Base-by-base conservation (phyloP, 1,140 invertebrate species). In the Zaprionus capensis region DNA sequence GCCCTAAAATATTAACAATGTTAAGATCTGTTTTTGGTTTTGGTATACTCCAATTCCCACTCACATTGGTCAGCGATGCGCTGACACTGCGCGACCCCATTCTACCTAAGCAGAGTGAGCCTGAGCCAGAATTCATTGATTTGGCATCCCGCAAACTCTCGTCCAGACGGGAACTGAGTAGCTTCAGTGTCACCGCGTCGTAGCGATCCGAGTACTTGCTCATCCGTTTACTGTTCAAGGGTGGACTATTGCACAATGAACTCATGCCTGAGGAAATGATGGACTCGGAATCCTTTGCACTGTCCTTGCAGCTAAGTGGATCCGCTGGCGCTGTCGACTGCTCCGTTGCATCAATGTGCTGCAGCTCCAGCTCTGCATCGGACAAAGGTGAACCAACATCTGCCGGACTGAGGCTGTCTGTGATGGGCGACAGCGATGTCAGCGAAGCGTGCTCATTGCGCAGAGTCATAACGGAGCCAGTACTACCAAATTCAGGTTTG, bases 1-100 rank as follows among this genome's bases (percentile, higher is more conserved):
- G 31, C 95, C 95, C 96, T 96, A 91, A 3, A 78, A 78, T 22
- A 31, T 12, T 22, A 55, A 5, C 1, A 46, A 38, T 15, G 20
- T 15, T 31, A 15, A 26, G 9, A 46, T n/a, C 11, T 20, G 28
- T 66, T 11, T 55, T 41, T 9, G 12, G 5, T 49, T 59, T 15
- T 26, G 24, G 24, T 26, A 17, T 31, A 22, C 2, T 28, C 2
- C 34, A 59, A 63, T 70, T 34, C 41, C 65, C 62, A 87, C 91
- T 92, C 76, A 92, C 91, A 90, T 92, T 92, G 58, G 91, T 92
- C 61, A 92, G 81, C 22, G 88, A 92, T 36, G 91, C 84, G 58
- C 87, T 91, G 22, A 86, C 82, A 71, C 91, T 90, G 6, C 91
- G 81, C 12, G 84, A 76, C 44, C 81, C 76, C 72, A 91, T 63